Evolutionary conservation across 2,888 invertebrate genomes (phyloP).

Genomic region (Diabrotica balteata): DNA sequence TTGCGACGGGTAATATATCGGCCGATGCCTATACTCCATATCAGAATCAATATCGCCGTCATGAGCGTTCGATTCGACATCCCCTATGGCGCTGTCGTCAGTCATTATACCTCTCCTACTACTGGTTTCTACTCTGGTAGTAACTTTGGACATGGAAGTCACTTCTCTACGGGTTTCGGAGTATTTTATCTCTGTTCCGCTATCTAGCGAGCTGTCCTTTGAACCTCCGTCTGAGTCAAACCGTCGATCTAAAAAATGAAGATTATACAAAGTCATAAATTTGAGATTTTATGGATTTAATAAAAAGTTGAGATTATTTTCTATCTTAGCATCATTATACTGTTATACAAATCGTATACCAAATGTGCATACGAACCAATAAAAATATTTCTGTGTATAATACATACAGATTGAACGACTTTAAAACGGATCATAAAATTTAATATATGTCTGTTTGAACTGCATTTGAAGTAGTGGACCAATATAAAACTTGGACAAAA

Average conservation of each 20-base stretch:
- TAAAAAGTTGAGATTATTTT: too few species aligned
- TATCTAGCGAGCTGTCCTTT: conserved; percentile 84
- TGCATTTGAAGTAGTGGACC: too few species aligned
- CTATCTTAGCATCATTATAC: too few species aligned
- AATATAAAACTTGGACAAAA: too few species aligned
- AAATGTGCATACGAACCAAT: too few species aligned
- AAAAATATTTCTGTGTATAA: too few species aligned
- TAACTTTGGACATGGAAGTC: conserved; percentile 36
- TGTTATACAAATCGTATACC: too few species aligned
- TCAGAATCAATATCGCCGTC: conserved; percentile 88
- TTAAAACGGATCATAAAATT: too few species aligned
- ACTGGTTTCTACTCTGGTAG: conserved; percentile 33
- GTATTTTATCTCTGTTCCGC: conserved; percentile 72
- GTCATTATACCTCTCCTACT: conserved; percentile 57
- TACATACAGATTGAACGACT: too few species aligned
- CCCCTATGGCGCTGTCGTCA: conserved; percentile 55
- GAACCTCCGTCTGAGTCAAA: conserved; percentile 77
- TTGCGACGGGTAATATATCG: conserved; percentile 55
- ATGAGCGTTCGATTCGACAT: conserved; percentile 75
- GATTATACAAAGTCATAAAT: not conserved
- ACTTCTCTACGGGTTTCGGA: conserved; percentile 53
- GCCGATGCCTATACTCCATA: conserved; percentile 67
- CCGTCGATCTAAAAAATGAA: conserved; percentile 65
- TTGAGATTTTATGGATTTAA: too few species aligned
- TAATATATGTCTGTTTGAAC: too few species aligned